Percentiles rank a stretch among this genome's conserved stretches.
These are phyloP conservation scores for Stenopsyche tienmushanensis DNA, from an alignment of 1,140 invertebrate species.

Conservation along the genomic window DNA sequence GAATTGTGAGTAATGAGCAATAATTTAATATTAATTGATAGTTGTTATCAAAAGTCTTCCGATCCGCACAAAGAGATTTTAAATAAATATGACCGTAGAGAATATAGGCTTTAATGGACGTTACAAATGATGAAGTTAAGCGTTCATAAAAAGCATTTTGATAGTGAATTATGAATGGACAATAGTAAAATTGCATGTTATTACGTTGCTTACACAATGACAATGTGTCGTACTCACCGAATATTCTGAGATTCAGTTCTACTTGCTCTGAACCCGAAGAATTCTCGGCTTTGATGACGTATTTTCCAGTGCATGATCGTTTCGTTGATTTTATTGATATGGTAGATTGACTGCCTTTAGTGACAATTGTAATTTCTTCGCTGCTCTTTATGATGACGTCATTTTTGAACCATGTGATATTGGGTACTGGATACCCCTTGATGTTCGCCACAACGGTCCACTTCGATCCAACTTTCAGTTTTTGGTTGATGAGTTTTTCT, in stretches of 20 bases:
- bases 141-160: no score
- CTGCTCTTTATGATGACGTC: constrained; percentile 55
- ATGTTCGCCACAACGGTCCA: constrained; percentile 64
- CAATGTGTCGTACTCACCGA: constrained; percentile 65
- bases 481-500: constrained; percentile 62
- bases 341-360: constrained; percentile 59
- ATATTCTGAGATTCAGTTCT: constrained; percentile 76
- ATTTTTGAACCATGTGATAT: constrained; percentile 66
- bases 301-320: constrained; percentile 65
- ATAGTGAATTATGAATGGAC: not conserved
- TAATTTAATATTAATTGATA: no score
- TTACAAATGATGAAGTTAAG: no score
- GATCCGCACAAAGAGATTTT: no score
- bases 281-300: constrained; percentile 68
- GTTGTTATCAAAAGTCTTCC: no score
- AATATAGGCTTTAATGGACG: no score
- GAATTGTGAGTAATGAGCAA: no score
- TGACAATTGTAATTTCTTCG: constrained; percentile 57
- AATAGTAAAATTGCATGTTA: no score
- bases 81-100: no score
- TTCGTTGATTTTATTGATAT: constrained; percentile 64
- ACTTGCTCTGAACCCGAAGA: constrained; percentile 67
- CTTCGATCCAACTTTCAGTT: constrained; percentile 59
- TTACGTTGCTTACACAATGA: no score
- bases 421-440: constrained; percentile 67